Evolutionary conservation across 1,140 invertebrate genomes (phyloP), one percentile per base, ranked within the genome.

Genomic region (Drosophila bocki): DNA sequence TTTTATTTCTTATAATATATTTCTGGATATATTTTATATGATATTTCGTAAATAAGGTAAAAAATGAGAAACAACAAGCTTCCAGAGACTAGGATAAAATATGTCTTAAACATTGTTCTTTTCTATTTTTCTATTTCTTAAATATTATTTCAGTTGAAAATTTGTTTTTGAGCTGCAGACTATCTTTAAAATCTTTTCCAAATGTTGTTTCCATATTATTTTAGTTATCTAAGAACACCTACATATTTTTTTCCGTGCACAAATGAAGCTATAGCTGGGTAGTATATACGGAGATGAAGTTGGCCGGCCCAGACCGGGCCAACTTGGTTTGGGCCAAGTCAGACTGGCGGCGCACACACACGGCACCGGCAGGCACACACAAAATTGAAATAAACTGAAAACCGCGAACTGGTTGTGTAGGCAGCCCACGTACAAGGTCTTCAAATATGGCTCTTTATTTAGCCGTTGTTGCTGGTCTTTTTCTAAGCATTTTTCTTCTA

Each of bases 381-480:
- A 70, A 85, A 86, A 86, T 86, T 86, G 79, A 82, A 86, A 79
- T 87, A 63, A 86, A 71, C 75, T 79, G 65, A 87, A 54, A 88
- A 78, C 68, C 71, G 80, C 77, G 77, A 83, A 87, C 84, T 87
- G 84, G 84, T 87, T 87, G 84, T 88, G 84, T 87, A 88, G 84
- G 84, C 84, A 84, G 84, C 84, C 76, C 84, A 87, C 84, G 84
- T 87, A 87, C 84, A 87, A 87, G 84, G 84, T 87, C 84, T 87
- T 87, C 84, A 84, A 88, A 87, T 88, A 87, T 88, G 84, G 80
- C 84, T 90, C 61, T 88, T 88, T 88, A 75, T 76, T 74, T 39
- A 63, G 57, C 68, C 50, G 53, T 47, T 48, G 57, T 53, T 65
- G 48, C 75, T 80, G 61, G 47, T 69, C 45, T 77, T 86, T 56